Percentiles rank a stretch among this genome's conserved stretches.
phyloP scores from a whole-genome alignment of 2,797 vertebrate species.

The Alcedo quadribrachys region DNA sequence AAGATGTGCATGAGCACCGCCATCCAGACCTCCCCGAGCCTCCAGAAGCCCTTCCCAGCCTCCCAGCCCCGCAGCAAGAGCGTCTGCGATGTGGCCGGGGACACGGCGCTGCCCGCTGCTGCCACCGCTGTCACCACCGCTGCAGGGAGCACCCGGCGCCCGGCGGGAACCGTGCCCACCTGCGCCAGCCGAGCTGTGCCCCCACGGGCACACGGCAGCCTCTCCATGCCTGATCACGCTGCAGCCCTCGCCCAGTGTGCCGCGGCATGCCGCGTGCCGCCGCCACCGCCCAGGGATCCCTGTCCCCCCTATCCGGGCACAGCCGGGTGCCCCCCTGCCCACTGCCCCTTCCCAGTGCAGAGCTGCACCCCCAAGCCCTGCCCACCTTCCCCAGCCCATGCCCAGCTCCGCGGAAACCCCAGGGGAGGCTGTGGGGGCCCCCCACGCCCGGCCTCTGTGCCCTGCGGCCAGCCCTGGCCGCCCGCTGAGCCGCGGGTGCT shows the following conservation, averaged over 20 bases:
- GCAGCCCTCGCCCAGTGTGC: background rate
- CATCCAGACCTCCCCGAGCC: constrained; percentile 87
- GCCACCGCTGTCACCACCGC: background rate
- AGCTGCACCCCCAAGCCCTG: background rate
- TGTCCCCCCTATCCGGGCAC: background rate
- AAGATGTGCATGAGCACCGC: constrained; percentile 83
- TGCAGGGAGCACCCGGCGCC: background rate
- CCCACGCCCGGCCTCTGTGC: background rate
- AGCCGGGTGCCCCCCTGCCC: background rate
- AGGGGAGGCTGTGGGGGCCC: background rate
- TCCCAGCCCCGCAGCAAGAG: constrained; percentile 77
- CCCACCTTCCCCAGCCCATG: background rate
- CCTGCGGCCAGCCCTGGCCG: background rate
- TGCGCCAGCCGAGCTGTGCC: background rate
- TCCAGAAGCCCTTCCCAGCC: constrained; percentile 79
- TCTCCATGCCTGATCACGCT: constrained; percentile 22
- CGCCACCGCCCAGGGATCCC: constrained; percentile 5
- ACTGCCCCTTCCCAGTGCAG: background rate
- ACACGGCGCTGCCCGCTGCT: background rate
- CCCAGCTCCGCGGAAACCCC: background rate
- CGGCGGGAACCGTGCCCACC: background rate
- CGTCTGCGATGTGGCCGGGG: constrained; percentile 71
- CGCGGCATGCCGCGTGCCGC: background rate
- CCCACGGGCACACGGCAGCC: background rate
- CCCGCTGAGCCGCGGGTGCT: background rate